Conservation (phyloP, 2,797 vertebrate genomes). For the Sebastes flavidus region DNA sequence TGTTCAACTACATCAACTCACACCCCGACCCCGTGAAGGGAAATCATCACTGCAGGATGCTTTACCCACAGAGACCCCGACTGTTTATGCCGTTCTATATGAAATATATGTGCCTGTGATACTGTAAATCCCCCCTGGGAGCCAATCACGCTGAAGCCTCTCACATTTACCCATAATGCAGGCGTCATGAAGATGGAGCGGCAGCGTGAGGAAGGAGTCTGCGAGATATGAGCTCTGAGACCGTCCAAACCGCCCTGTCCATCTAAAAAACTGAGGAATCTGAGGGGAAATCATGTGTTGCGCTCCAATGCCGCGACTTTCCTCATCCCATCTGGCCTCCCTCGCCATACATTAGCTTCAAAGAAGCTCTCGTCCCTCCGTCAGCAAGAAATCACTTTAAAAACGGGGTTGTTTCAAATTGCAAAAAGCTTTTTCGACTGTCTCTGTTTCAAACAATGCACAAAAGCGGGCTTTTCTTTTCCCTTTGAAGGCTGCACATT, state of each 20-base stretch:
- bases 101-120: constrained; percentile 3
- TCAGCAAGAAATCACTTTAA: constrained; percentile 47
- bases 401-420: constrained; percentile 28
- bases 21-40: not conserved
- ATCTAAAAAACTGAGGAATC: constrained; percentile 32
- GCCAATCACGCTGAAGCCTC: constrained; percentile 40
- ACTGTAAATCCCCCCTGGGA: constrained; percentile 38
- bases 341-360: constrained; percentile 28
- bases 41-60: constrained; percentile 20
- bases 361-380: constrained; percentile 13
- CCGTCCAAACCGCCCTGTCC: constrained; percentile 13
- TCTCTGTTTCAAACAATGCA: constrained; percentile 39
- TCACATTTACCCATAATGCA: constrained; percentile 57
- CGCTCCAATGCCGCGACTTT: constrained; percentile 33
- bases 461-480: constrained; percentile 15
- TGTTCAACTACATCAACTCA: not conserved
- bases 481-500: constrained; percentile 29
- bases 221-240: constrained; percentile 58
- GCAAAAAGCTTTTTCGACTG: constrained; percentile 26
- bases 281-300: constrained; percentile 65
- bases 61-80: not conserved
- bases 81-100: not conserved
- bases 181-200: constrained; percentile 51
- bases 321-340: constrained; percentile 31
- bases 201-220: not conserved